Base-by-base conservation (phyloP, 1,140 invertebrate species). In the Pseudomyrmex dendroicus region DNA sequence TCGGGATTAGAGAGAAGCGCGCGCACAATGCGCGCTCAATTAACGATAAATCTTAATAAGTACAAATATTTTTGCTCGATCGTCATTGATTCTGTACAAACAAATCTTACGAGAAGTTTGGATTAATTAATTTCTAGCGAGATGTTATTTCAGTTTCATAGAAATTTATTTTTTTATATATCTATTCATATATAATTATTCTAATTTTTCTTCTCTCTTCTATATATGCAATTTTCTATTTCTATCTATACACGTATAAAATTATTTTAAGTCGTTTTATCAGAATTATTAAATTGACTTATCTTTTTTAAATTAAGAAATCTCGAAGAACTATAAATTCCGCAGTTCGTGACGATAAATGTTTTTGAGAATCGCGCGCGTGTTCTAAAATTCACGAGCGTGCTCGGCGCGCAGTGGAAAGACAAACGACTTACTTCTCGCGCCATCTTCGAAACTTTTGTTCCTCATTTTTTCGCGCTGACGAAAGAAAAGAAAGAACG, bases 1-100 rank as follows among this genome's bases (percentile, higher is more conserved):
- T 66, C 66, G 54, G 56, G 63, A 46, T 77, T 56, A 54, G 10
- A 64, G 25, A 44, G 48, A 52, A 62, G 15, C 48, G n/a, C 64
- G 64, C 22, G 10, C n/a, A 74, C 25, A 25, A 25, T 25, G 25
- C 25, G 25, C 25, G 25, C 10, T 63, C 35, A 7, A 44, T 52
- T 12, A 22, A 54, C 48, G n/a, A 13, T 54, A 63, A 35, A 20
- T 13, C 4, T 62, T 74, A 74, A 74, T 35, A 10, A 73, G 56
- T 2, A 22, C 17, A 62, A 63, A 74, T 56, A 25, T 59, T 59
- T 46, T 12, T 9, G 13, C 17, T 13, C 72, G 8, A 12, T 61
- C 61, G 17, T 62, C 25, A 73, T 73, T 35, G 48, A 59, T 9
- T 48, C 48, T 35, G 35, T 0, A n/a, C 15, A 2, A 50, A 52